Evolutionary conservation across 2,888 invertebrate genomes (phyloP).

Genomic region (Morpho helenor): DNA sequence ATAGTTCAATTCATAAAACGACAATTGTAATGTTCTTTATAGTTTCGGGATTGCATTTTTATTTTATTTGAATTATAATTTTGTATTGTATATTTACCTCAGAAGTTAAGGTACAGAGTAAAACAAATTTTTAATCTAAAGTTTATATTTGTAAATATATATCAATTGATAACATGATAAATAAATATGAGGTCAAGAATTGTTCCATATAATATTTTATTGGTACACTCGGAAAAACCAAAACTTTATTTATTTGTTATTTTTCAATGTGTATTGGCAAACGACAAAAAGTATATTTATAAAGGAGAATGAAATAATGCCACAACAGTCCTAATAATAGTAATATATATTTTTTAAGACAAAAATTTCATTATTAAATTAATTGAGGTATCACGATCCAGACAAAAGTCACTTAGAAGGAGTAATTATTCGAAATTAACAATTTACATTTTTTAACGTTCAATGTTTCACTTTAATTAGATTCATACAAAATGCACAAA

Average conservation of each 20-base stretch:
- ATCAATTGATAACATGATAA: conserved; percentile 41
- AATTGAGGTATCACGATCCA: conserved; percentile 73
- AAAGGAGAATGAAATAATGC: conserved; percentile 26
- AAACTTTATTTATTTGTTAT: background rate
- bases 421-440: conserved; percentile 27
- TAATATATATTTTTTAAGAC: conserved; percentile 67
- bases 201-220: conserved; percentile 40
- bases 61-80: too few species aligned
- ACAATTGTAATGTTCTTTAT: too few species aligned
- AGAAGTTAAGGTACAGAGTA: background rate
- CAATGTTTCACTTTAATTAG: conserved; percentile 20
- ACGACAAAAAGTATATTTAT: conserved; percentile 2
- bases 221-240: conserved; percentile 20
- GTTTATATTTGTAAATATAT: conserved; percentile 52
- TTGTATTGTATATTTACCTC: too few species aligned
- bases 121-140: conserved; percentile 39
- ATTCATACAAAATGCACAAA: background rate
- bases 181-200: conserved; percentile 47
- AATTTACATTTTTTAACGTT: too few species aligned
- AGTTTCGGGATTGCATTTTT: too few species aligned
- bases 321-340: conserved; percentile 36
- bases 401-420: conserved; percentile 63
- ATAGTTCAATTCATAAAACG: too few species aligned
- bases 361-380: conserved; percentile 70
- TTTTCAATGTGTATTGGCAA: conserved; percentile 1